Evolutionary conservation across 2,888 invertebrate species (phyloP).

Genomic region (Meandrusa payeni): DNA sequence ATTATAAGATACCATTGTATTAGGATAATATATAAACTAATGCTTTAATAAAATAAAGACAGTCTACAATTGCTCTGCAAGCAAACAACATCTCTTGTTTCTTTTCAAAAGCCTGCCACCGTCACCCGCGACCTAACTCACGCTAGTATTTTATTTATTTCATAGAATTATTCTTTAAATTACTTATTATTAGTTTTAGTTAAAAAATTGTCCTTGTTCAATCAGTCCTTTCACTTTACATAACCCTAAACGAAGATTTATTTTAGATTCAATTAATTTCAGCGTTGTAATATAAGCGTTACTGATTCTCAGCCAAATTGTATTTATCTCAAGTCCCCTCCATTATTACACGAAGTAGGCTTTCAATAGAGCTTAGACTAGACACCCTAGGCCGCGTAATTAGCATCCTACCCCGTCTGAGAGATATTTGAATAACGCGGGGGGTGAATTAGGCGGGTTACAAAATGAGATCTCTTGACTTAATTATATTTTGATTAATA

Average conservation of each 20-base stretch:
- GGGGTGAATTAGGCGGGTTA: slow-evolving; percentile 31
- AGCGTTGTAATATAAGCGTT: slow-evolving; percentile 30
- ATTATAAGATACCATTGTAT: no score
- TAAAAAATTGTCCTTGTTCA: no score
- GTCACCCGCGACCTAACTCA: no score
- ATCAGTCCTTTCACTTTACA: slow-evolving; percentile 4
- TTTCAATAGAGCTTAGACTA: slow-evolving; percentile 48
- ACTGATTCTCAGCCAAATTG: slow-evolving; percentile 23
- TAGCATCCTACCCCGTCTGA: slow-evolving; percentile 58
- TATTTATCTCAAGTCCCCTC: slow-evolving; percentile 31
- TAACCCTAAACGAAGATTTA: slow-evolving; percentile 16
- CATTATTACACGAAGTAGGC: slow-evolving; percentile 42
- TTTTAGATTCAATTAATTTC: slow-evolving; percentile 26
- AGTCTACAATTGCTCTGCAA: no score
- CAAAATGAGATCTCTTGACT: slow-evolving; percentile 19
- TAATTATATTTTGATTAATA: slow-evolving; percentile 10
- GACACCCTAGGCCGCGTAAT: slow-evolving; percentile 58
- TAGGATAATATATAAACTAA: no score
- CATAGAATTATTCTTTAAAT: no score
- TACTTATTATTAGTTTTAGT: no score
- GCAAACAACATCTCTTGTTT: neutral
- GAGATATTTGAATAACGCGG: slow-evolving; percentile 61
- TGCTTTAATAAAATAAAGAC: no score
- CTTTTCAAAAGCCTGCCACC: no score
- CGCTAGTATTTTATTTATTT: no score